Conservation (phyloP, 2,797 vertebrate genomes). For the Bryconaethiops microstoma region DNA sequence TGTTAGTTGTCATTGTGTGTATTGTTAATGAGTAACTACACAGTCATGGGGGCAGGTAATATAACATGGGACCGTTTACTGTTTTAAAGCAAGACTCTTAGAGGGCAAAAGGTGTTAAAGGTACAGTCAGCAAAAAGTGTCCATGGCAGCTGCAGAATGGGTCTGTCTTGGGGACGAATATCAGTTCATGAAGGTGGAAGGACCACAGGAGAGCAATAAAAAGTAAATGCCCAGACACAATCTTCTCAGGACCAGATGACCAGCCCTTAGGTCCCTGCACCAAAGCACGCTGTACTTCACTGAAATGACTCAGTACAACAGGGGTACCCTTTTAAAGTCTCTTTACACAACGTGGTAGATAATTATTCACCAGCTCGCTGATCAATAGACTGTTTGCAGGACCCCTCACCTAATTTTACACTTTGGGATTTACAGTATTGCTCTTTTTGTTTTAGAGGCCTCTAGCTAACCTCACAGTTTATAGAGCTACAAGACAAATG, state of each 20-base stretch:
- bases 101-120: not conserved
- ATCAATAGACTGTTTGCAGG: conserved; percentile 45
- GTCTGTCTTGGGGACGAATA: conserved; percentile 12
- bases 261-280: conserved; percentile 23
- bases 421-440: conserved; percentile 23
- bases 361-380: conserved; percentile 29
- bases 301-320: not conserved
- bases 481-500: conserved; percentile 32
- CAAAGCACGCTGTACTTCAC: conserved; percentile 21
- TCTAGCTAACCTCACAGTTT: conserved; percentile 42
- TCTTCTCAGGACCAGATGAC: conserved; percentile 28
- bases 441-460: conserved; percentile 22
- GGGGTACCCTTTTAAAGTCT: not conserved
- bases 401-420: conserved; percentile 45
- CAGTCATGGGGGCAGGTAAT: too few relatives aligned
- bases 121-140: not conserved
- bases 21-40: too few relatives aligned
- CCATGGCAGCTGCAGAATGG: conserved; percentile 7
- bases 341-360: not conserved
- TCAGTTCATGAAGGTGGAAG: conserved; percentile 23
- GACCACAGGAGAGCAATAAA: conserved; percentile 43
- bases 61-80: too few relatives aligned
- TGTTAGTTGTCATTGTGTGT: too few relatives aligned
- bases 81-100: not conserved
- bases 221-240: conserved; percentile 39